phyloP scores from a whole-genome alignment of 2,888 invertebrate species.

The Eupeodes luniger region DNA sequence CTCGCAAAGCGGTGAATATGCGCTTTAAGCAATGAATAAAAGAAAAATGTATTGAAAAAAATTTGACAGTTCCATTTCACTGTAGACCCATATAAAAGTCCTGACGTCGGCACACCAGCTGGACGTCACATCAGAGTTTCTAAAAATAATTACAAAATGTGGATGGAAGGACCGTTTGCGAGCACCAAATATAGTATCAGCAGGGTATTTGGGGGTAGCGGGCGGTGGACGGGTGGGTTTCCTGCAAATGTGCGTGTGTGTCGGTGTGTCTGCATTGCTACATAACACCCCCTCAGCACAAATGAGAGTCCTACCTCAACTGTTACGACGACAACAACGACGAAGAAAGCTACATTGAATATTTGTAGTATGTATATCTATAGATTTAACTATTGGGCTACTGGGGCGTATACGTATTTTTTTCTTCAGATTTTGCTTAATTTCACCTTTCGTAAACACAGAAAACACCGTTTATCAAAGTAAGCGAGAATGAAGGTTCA shows the following conservation, averaged over 20 bases:
- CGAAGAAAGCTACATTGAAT: conserved; percentile 5
- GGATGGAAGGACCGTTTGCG: conserved; percentile 40
- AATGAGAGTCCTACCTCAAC: conserved; percentile 69
- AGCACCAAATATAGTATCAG: conserved; percentile 32
- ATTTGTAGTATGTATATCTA: background rate
- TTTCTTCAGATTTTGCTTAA: conserved; percentile 33
- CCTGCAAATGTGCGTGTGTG: conserved; percentile 7
- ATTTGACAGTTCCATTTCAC: conserved; percentile 30
- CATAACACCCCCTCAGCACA: conserved; percentile 26
- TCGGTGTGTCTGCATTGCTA: conserved; percentile 28
- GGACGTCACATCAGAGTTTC: conserved; percentile 71
- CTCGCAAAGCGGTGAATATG: conserved; percentile 58
- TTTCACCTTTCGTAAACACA: conserved; percentile 72
- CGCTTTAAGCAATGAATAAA: conserved; percentile 45
- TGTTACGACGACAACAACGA: background rate
- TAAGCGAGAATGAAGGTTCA: conserved; percentile 12
- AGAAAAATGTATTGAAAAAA: conserved; percentile 8
- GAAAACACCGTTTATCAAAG: conserved; percentile 15
- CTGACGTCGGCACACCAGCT: conserved; percentile 70
- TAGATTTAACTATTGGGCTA: conserved; percentile 40
- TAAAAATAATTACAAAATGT: conserved; percentile 68
- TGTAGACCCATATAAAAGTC: conserved; percentile 43
- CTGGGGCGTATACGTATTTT: conserved; percentile 73
- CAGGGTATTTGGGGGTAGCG: background rate
- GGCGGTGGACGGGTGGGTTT: conserved; percentile 8